Evolutionary conservation across 2,888 invertebrate genomes (phyloP), one percentile per base, ranked within the genome.

Genomic region (Esperia sulphurella): DNA sequence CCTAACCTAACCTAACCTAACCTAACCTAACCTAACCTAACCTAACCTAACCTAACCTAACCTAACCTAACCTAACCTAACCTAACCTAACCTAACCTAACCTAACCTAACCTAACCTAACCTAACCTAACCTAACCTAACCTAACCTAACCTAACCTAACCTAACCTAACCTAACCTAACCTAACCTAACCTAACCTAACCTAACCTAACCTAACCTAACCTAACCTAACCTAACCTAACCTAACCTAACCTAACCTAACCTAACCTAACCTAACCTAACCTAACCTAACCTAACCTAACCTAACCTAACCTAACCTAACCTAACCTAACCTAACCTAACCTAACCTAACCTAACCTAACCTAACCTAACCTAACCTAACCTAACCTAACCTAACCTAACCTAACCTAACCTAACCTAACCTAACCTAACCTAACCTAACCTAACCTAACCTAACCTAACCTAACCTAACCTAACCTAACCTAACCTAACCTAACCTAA

Each of bases 111-210:
- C 52, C 52, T 48, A 54, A 54, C 54, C 54, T 54, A 51, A 54
- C 52, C 54, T 48, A 52, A 52, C 52, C 50, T 51, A 52, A 55
- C 54, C 33, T 54, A 54, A 54, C 54, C 54, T 51, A 54, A 54
- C 54, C 54, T 54, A 54, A 54, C 54, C 54, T 54, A 54, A 54
- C 54, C 53, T 51, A 53, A 55, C 60, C 52, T 58, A 54, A 51
- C 55, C 52, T 52, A 55, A 55, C 55, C 55, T 52, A 55, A 55
- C 55, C 55, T 53, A 53, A 53, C 53, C 53, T 52, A 55, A 55
- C 55, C 55, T 49, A 55, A 55, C 57, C 57, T 55, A 58, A 59
- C 57, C 55, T 57, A 54, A 55, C 56, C 56, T 54, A 57, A 55
- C 55, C 57, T 54, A 54, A 42, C 45, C 42, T 49, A 42, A 42